Conservation (phyloP, 2,888 invertebrate genomes). For the Hymenopus coronatus region DNA sequence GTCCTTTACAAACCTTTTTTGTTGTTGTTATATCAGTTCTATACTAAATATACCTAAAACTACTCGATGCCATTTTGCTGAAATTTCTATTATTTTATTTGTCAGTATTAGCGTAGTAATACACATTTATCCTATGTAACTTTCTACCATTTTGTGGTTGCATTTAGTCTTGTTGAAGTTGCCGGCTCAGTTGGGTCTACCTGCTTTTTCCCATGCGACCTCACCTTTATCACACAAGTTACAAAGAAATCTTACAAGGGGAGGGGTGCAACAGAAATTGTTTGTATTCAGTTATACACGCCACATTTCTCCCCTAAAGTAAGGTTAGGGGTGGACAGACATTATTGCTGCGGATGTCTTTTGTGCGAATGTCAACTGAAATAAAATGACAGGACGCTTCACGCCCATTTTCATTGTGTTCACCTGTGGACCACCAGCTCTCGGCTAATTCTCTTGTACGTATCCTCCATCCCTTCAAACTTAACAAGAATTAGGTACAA, state of each 20-base stretch:
- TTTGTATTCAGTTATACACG: not conserved
- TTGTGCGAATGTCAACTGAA: not conserved
- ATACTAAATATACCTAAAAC: too few relatives aligned
- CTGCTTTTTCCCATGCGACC: not conserved
- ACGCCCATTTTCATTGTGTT: not conserved
- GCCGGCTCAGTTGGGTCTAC: not conserved
- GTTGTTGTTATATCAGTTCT: too few relatives aligned
- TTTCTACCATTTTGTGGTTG: not conserved
- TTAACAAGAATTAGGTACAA: not conserved
- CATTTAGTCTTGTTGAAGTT: not conserved
- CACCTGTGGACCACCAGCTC: not conserved
- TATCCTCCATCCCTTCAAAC: not conserved
- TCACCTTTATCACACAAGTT: not conserved
- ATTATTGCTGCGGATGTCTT: not conserved
- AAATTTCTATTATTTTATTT: too few relatives aligned
- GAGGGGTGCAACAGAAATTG: not conserved
- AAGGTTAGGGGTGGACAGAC: not conserved
- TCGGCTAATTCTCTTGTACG: not conserved
- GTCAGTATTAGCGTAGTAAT: too few relatives aligned
- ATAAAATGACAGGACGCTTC: not conserved
- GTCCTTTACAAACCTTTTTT: too few relatives aligned
- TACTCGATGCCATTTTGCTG: too few relatives aligned
- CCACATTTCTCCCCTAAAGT: not conserved
- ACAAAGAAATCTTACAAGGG: not conserved
- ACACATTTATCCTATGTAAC: too few relatives aligned